These are phyloP conservation scores for Rostratula benghalensis DNA, from an alignment of 2,113 vertebrate genomes.

Conservation along the genomic window DNA sequence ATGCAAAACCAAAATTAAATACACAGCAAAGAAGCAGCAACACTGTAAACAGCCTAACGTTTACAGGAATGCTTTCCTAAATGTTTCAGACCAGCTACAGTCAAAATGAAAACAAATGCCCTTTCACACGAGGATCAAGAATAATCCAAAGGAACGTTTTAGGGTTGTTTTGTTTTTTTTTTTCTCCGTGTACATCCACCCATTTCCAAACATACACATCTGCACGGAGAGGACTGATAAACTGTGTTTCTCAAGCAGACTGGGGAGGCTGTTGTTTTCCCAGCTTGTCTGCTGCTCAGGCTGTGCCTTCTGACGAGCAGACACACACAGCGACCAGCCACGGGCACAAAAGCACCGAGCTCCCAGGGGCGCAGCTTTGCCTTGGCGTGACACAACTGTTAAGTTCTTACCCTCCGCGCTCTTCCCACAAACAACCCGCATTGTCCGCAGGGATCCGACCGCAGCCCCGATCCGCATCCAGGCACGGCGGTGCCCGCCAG, in stretches of 20 bases:
- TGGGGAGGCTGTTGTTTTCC: background rate
- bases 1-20: rapidly evolving
- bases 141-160: rapidly evolving
- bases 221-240: rapidly evolving
- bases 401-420: rapidly evolving
- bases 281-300: background rate
- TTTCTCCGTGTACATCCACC: rapidly evolving
- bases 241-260: rapidly evolving
- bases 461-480: background rate
- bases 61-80: background rate
- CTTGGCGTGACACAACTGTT: background rate
- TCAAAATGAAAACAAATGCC: background rate
- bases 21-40: rapidly evolving
- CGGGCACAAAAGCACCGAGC: rapidly evolving
- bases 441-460: background rate
- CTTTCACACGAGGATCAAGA: rapidly evolving
- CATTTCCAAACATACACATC: rapidly evolving
- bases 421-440: background rate
- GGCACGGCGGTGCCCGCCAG: background rate
- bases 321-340: too few relatives aligned
- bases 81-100: background rate
- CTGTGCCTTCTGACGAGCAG: background rate
- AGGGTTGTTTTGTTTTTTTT: background rate
- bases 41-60: rapidly evolving
- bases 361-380: background rate